Base-by-base conservation (phyloP, 2,113 vertebrate genomes). In the Callorhinus ursinus region DNA sequence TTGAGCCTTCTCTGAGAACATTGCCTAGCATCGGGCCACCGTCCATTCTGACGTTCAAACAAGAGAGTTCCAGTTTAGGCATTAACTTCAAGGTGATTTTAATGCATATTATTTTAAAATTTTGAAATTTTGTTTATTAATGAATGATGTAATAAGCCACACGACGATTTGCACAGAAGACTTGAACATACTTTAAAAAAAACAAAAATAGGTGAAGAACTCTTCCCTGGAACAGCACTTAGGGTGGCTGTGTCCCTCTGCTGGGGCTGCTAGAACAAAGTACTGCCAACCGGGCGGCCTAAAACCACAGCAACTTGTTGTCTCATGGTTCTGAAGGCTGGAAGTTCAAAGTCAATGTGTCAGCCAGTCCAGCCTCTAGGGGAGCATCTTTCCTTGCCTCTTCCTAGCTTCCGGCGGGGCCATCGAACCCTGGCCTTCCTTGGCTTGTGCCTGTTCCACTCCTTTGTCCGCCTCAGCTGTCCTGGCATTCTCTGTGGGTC, bases 1-100 rank as follows among this genome's bases (percentile, higher is more conserved):
- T 98, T 55, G 97, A 96, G 51, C 51, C 96, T 42, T 39, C 88
- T 31, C 81, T 98, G 31, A 96, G 71, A 72, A 98, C 97, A 0
- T 6, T 98, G 19, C 90, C 97, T 71, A 95, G 96, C n/a, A 1
- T 97, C 0, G 97, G 97, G 7, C 96, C 90, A 3, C 98, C 97
- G 0, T 0, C 96, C 59, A 86, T 98, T 36, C 81, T 98, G 87
- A 46, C 92, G 5, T 97, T 96, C 87, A 97, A 42, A 61, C 46
- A 5, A 28, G 97, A 97, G 31, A 21, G 4, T 15, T 21, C 76
- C 21, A 33, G 19, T 26, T 2, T 85, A 67, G 49, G 31, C 81
- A 22, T 90, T 65, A 77, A 31, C n/a, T 49, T 96, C 33, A 80
- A 97, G 97, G 98, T 98, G 59, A 98, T 49, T 93, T 90, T 59